phyloP scores from a whole-genome alignment of 2,888 invertebrate species.

The Lasioglossum lativentre region DNA sequence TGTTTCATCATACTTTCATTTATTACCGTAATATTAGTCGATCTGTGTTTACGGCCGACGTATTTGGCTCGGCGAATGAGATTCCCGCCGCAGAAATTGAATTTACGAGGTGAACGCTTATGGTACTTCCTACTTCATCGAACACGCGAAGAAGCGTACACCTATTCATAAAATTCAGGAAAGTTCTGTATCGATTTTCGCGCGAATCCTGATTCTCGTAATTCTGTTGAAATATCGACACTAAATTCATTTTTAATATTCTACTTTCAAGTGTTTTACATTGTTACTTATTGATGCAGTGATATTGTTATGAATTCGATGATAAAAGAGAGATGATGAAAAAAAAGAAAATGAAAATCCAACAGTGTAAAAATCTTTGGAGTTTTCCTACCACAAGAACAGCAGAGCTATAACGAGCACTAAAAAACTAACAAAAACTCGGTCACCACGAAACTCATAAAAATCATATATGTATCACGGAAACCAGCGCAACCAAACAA shows the following conservation, averaged over 20 bases:
- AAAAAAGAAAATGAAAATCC: too few species aligned
- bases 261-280: background rate
- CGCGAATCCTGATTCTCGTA: background rate
- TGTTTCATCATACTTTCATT: slow-evolving; percentile 39
- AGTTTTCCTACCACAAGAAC: background rate
- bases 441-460: background rate
- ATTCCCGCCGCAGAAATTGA: background rate
- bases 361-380: too few species aligned
- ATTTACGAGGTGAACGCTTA: background rate
- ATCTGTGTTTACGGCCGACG: background rate
- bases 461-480: background rate
- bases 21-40: slow-evolving; percentile 15
- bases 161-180: background rate
- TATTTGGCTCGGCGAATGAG: background rate
- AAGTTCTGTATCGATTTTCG: background rate
- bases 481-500: background rate
- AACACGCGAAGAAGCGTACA: background rate
- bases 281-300: too few species aligned
- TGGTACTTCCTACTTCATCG: background rate
- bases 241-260: background rate
- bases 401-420: background rate
- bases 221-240: too few species aligned
- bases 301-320: background rate
- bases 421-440: background rate
- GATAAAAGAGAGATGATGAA: too few species aligned